Percentiles rank a stretch among this genome's conserved stretches.
Conservation (phyloP, 2,797 vertebrate genomes). For the Phrynocephalus guinanensis region DNA sequence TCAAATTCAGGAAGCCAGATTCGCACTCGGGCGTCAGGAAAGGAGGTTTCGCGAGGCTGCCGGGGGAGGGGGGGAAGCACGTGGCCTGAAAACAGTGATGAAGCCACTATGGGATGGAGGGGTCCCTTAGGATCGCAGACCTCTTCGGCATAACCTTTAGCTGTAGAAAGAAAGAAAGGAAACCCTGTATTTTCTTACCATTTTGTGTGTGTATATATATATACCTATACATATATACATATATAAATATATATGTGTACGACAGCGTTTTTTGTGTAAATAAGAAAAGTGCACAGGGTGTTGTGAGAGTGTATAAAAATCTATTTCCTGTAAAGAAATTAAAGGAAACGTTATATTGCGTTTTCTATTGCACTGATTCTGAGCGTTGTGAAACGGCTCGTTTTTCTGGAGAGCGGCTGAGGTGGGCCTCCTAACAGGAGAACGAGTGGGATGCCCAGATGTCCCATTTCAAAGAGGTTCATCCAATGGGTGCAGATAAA, state of each 20-base stretch:
- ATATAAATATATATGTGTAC: constrained; percentile 78
- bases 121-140: constrained; percentile 51
- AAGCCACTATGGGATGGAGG: constrained; percentile 18
- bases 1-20: neutral
- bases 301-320: constrained; percentile 66
- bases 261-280: constrained; percentile 78
- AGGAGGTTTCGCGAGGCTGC: neutral
- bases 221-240: neutral
- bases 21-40: neutral
- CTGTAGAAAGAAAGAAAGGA: constrained; percentile 58
- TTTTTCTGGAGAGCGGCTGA: constrained; percentile 30
- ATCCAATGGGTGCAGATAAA: too few species aligned
- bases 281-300: constrained; percentile 56
- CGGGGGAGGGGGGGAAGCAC: neutral
- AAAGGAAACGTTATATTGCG: constrained; percentile 64
- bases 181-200: constrained; percentile 82
- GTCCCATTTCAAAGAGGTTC: too few species aligned
- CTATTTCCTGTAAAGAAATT: constrained; percentile 76
- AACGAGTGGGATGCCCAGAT: neutral
- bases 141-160: constrained; percentile 58
- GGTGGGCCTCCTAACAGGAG: neutral
- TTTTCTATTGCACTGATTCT: constrained; percentile 69
- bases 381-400: constrained; percentile 39
- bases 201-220: constrained; percentile 77
- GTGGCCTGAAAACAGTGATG: neutral